Evolutionary conservation across 1,140 invertebrate species (phyloP).

Genomic region (Hydropsyche tenuis): DNA sequence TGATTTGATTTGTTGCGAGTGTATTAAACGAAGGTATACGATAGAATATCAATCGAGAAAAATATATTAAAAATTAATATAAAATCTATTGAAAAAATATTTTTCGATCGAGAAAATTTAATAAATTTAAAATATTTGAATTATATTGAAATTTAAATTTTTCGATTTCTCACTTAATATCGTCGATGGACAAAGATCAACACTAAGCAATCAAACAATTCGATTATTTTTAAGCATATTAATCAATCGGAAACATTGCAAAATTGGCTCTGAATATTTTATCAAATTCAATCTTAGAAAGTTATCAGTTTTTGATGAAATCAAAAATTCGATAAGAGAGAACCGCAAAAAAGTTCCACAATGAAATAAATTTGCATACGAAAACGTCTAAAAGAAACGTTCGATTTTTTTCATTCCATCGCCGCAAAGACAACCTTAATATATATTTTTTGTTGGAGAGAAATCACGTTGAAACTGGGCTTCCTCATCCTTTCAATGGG

Average conservation of each 20-base stretch:
- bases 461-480: neutral
- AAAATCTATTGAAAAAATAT: too few species aligned
- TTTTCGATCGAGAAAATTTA: too few species aligned
- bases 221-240: neutral
- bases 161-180: too few species aligned
- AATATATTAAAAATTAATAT: too few species aligned
- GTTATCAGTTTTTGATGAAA: constrained; percentile 26
- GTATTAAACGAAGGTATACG: too few species aligned
- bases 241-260: neutral
- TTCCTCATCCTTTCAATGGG: too few species aligned
- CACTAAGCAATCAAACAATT: too few species aligned
- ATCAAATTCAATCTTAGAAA: constrained; percentile 8
- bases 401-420: neutral
- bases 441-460: constrained; percentile 10
- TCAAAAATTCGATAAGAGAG: constrained; percentile 22
- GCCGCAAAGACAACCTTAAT: neutral
- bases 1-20: too few species aligned
- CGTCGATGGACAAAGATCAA: too few species aligned
- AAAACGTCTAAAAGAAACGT: constrained; percentile 15
- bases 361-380: constrained; percentile 18
- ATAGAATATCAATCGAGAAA: too few species aligned
- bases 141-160: too few species aligned
- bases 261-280: constrained; percentile 10
- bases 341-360: constrained; percentile 9
- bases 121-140: too few species aligned